Evolutionary conservation across 2,888 invertebrate genomes (phyloP), one percentile per base, ranked within the genome.

Genomic region (Trachelus tabidus): DNA sequence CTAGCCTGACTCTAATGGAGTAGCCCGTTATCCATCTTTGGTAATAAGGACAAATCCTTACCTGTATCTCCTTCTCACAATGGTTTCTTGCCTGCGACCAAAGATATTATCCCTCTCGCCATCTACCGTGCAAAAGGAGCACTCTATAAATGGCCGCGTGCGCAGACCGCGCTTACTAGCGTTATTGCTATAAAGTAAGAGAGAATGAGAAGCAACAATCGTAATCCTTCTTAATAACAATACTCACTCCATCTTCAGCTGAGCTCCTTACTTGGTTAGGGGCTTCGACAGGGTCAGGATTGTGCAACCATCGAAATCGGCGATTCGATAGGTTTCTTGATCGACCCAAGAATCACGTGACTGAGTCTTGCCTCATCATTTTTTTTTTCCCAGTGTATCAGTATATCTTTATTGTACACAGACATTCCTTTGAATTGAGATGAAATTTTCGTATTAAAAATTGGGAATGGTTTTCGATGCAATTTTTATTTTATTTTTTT

Each of bases 251-350:
- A 56, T 56, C 56, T 56, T 56, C 56, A 23, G 56, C 56, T 23
- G 23, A 56, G 23, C 56, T 71, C 71, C 71, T 31, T 71, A 71
- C 71, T 71, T 71, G 71, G 71, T 23, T 34, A 31, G 71, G 71
- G 31, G 71, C 71, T 33, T 31, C 71, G 71, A 23, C 71, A 31
- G 71, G 71, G 71, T 71, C 71, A 71, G 71, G 31, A 71, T 71
- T 71, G 71, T 23, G 71, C 71, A 71, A 71, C 12, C 31, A 31
- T 34, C 12, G 71, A 71, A 71, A 71, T 71, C 71, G 12, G 71
- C 31, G 71, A 71, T 33, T 71, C 71, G 71, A 31, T 31, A 71
- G 71, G 71, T 71, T 56, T 71, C 71, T 71, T 71, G 71, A 34
- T 34, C 71, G 34, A 71, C 71, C 34, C 56, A 1, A 56, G 23